phyloP scores from a whole-genome alignment of 2,888 invertebrate genomes.

The Micropterix aruncella region DNA sequence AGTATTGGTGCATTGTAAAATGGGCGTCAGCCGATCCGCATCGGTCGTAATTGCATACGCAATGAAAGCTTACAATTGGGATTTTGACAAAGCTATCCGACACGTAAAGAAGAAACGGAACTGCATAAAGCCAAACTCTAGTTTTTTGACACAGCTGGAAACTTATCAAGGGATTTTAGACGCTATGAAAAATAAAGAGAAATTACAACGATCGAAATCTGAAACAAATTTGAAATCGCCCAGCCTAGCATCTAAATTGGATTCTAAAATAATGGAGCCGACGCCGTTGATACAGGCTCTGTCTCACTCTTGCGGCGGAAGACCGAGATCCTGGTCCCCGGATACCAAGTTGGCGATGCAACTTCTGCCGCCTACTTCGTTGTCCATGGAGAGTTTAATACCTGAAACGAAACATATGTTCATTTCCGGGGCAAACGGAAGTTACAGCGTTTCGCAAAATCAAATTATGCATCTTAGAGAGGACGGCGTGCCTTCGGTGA shows the following conservation, averaged over 20 bases:
- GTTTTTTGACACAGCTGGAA: slow-evolving; percentile 86
- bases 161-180: slow-evolving; percentile 93
- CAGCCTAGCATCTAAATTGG: slow-evolving; percentile 37
- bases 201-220: slow-evolving; percentile 83
- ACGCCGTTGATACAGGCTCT: slow-evolving; percentile 46
- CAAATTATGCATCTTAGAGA: slow-evolving; percentile 73
- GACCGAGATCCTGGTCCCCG: slow-evolving; percentile 64
- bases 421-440: slow-evolving; percentile 75
- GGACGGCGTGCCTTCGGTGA: slow-evolving; percentile 46
- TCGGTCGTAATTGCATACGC: slow-evolving; percentile 97
- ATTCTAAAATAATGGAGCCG: slow-evolving; percentile 44
- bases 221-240: slow-evolving; percentile 77
- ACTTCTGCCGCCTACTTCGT: slow-evolving; percentile 45
- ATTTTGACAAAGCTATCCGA: slow-evolving; percentile 73
- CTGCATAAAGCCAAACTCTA: slow-evolving; percentile 93
- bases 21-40: slow-evolving; percentile 97
- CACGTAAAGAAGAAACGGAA: slow-evolving; percentile 84
- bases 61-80: slow-evolving; percentile 96
- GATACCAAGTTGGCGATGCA: slow-evolving; percentile 47
- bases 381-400: slow-evolving; percentile 53
- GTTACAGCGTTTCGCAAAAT: slow-evolving; percentile 83
- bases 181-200: slow-evolving; percentile 92
- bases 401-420: slow-evolving; percentile 62
- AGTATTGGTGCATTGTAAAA: slow-evolving; percentile 97
- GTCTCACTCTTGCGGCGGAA: slow-evolving; percentile 26